Base-by-base conservation (phyloP, 2,888 invertebrate species). In the Synergus japonicus region DNA sequence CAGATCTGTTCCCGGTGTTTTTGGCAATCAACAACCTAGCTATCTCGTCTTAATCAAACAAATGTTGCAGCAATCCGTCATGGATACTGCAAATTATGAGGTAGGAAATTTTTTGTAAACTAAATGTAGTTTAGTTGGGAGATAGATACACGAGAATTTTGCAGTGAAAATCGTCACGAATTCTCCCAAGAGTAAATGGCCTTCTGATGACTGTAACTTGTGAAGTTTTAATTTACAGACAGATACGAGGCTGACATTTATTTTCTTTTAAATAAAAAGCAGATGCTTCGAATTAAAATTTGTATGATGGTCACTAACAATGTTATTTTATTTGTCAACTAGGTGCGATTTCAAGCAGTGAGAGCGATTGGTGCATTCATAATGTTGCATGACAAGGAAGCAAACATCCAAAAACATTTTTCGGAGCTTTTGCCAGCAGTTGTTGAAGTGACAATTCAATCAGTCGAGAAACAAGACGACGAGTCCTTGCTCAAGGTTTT, bases 21-120 rank as follows among this genome's bases (percentile, higher is more conserved):
- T 99, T 94, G 99, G 99, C 60, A 98, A 97, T 92, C 97, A 98
- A 90, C 98, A 99, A 92, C 94, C 95, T 83, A 96, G 97, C 90
- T 98, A 98, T 92, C 92, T 99, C 85, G 96, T 97, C 88, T 94
- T 98, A 54, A 99, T 99, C 88, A 98, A 98, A 91, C 97, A 98
- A 92, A 98, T 99, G 98, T 92, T 99, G 87, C 94, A 96, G 82
- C 96, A 97, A 87, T 96, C 97, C 81, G 93, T 97, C 81, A 94
- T 96, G 84, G 96, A 96, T 63, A 93, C 94, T n/a, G 94, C 95
- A 85, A 94, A 95, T 84, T 95, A 95, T 82, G 95, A 96, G 86
- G 96, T 94, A 86, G 89, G 90, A 82, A 37, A 76, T 10, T 67
- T 37, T 49, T 2, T 9, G 8, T 8, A n/a, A n/a, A 58, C 5